Evolutionary conservation across 2,797 vertebrate species (phyloP).

Genomic region (Sternotherus odoratus): DNA sequence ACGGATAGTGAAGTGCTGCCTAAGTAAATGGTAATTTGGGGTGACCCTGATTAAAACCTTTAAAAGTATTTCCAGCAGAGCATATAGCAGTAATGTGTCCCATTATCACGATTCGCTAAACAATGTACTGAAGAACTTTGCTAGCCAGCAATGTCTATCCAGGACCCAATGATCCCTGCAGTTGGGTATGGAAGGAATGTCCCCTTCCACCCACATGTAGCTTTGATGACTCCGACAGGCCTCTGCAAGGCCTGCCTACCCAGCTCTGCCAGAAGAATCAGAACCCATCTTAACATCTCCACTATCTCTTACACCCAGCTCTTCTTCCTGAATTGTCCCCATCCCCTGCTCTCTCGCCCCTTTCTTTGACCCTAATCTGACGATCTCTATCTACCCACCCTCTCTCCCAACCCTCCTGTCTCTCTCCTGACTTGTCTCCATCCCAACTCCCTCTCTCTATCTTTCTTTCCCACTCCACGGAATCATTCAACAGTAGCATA

Average conservation of each 20-base stretch:
- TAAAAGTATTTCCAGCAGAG: slow-evolving; percentile 46
- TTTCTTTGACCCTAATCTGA: neutral
- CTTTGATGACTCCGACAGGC: neutral
- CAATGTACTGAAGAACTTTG: neutral
- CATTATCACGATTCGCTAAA: slow-evolving; percentile 13
- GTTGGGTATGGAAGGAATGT: fast-evolving
- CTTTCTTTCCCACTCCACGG: neutral
- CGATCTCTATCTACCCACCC: neutral
- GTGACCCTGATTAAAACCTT: neutral
- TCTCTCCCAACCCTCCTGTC: neutral
- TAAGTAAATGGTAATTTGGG: slow-evolving; percentile 59
- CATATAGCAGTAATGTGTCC: slow-evolving; percentile 10
- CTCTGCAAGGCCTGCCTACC: fast-evolving
- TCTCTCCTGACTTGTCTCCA: neutral
- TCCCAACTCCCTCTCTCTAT: neutral
- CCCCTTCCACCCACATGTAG: fast-evolving
- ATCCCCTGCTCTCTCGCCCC: neutral
- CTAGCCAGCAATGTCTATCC: neutral
- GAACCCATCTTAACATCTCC: too few relatives aligned
- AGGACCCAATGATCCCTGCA: neutral
- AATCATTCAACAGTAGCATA: neutral
- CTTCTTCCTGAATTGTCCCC: neutral
- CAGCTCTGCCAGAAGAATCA: neutral
- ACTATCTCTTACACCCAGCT: neutral
- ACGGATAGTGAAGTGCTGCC: slow-evolving; percentile 54